Base-by-base conservation (phyloP, 1,140 invertebrate genomes). In the Anthonomus grandis region DNA sequence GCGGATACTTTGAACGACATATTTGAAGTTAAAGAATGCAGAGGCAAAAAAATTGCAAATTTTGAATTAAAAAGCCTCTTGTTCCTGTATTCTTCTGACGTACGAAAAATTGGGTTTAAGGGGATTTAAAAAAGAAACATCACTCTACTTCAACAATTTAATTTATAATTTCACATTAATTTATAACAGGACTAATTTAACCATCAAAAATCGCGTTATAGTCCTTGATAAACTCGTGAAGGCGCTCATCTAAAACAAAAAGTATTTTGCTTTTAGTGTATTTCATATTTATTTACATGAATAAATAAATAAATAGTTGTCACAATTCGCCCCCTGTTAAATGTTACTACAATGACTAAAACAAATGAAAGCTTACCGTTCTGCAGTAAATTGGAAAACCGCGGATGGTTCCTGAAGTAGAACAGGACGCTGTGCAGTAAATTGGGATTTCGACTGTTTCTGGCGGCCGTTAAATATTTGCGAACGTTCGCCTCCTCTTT, bases 391-490 rank as follows among this genome's bases (percentile, higher is more conserved):
- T 64, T 79, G 79, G 72, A 77, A 85, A 22, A 84, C 77, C 51
- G 81, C 72, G 72, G 79, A 85, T 70, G 71, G 39, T 68, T 66
- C 42, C 61, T 67, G 45, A 72, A 71, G 58, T 67, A 66, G 48
- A 63, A 67, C 23, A 72, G 53, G 12, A 70, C 66, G 37, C 64
- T 70, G 41, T 81, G 76, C 74, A 95, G 95, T n/a, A 93, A 76
- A 36, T 81, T 77, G 9, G 80, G 70, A 68, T 94, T 86, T 9
- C 81, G 79, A n/a, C 79, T 79, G 38, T 79, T 77, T 69, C 84
- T 80, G 0, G 92, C 92, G 0, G 88, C 87, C 65, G 93, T 89
- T 3, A 97, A 75, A 70, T 93, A 91, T 75, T 96, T 96, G 21
- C 92, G 76, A 0, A 91, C 85, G 13, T 90, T 79, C 31, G 78